These are phyloP conservation scores for Sarcophaga bullata DNA, from an alignment of 1,140 invertebrate species.

Conservation along the genomic window DNA sequence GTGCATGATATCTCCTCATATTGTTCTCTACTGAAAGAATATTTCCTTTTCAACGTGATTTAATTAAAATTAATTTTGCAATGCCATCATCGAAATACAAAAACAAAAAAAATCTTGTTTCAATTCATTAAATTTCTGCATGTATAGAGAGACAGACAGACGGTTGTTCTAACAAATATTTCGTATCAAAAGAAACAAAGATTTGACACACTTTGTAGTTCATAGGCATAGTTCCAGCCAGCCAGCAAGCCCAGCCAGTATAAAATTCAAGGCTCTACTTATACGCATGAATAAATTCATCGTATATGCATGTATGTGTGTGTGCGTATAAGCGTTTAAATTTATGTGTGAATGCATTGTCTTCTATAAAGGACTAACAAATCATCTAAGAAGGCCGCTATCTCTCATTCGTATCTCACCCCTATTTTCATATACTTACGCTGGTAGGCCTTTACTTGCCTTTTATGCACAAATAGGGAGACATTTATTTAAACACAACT, in stretches of 20 bases:
- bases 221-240: too few species aligned
- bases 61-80: too few species aligned
- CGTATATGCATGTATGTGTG: neutral
- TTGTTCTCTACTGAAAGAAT: too few species aligned
- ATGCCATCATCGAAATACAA: too few species aligned
- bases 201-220: neutral
- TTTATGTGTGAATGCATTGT: neutral
- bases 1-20: too few species aligned
- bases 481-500: neutral
- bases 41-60: too few species aligned
- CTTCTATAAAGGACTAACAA: neutral
- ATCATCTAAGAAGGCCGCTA: neutral
- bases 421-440: neutral
- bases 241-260: neutral
- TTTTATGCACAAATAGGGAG: conserved; percentile 3
- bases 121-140: too few species aligned
- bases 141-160: too few species aligned
- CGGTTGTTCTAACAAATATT: too few species aligned
- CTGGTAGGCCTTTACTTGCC: neutral
- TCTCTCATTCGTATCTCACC: neutral
- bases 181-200: neutral
- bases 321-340: neutral
- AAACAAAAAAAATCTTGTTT: too few species aligned
- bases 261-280: neutral
- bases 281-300: conserved; percentile 10